phyloP scores from a whole-genome alignment of 2,113 vertebrate species.

The Dipodomys spectabilis region DNA sequence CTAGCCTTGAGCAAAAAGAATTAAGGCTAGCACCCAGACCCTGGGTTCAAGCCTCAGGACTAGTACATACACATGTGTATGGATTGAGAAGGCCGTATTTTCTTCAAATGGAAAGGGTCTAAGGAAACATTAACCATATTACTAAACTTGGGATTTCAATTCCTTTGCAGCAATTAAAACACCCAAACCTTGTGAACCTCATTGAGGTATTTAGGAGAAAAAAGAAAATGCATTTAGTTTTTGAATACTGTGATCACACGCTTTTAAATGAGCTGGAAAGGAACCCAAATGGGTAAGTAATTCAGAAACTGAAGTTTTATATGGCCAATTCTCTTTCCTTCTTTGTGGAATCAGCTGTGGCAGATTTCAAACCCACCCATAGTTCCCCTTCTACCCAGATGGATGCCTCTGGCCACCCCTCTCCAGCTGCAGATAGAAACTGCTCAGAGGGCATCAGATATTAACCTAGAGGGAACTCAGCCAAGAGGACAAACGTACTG shows the following conservation, averaged over 20 bases:
- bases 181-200: constrained; percentile 93
- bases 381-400: background rate
- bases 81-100: background rate
- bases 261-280: constrained; percentile 93
- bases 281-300: constrained; percentile 90
- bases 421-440: background rate
- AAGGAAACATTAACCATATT: background rate
- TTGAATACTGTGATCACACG: constrained; percentile 95
- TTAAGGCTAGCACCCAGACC: too few species aligned
- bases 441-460: background rate
- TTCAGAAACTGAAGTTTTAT: background rate
- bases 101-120: background rate
- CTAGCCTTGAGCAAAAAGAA: too few species aligned
- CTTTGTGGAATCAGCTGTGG: background rate
- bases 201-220: constrained; percentile 94
- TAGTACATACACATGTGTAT: background rate
- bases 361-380: background rate
- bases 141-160: background rate
- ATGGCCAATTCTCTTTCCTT: background rate
- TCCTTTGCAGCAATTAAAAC: constrained; percentile 91
- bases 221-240: constrained; percentile 91
- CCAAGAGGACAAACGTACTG: background rate
- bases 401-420: background rate
- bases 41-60: too few species aligned
- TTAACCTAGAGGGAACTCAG: constrained; percentile 6